These are phyloP conservation scores for Dipodomys spectabilis DNA, from an alignment of 2,113 vertebrate species.

Conservation along the genomic window DNA sequence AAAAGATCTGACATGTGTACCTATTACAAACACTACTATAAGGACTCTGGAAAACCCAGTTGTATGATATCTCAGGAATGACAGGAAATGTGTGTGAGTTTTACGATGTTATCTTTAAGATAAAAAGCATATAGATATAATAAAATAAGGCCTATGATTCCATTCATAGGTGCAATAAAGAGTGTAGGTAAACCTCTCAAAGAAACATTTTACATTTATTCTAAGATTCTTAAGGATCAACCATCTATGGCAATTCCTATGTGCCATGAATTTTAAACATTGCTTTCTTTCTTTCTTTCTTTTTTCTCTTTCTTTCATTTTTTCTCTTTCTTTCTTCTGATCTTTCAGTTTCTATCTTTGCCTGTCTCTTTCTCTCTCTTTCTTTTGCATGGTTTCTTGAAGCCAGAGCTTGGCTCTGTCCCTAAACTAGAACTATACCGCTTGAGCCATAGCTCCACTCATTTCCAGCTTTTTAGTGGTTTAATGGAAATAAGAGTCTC, in stretches of 20 bases:
- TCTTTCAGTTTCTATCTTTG: no score
- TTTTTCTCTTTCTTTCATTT: no score
- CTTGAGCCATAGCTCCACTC: no score
- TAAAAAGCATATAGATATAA: not conserved
- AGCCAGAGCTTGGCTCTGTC: no score
- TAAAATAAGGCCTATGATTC: not conserved
- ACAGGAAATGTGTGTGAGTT: not conserved
- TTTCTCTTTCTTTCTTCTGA: no score
- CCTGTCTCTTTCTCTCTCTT: no score
- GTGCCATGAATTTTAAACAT: conserved; percentile 5
- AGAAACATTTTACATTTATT: not conserved
- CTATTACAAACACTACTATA: not conserved
- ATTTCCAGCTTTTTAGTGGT: no score
- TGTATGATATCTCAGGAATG: not conserved
- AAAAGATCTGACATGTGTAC: not conserved
- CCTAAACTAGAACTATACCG: no score
- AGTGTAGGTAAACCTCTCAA: not conserved
- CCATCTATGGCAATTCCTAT: not conserved
- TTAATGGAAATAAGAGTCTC: no score
- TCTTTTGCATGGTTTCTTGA: no score
- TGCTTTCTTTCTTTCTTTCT: no score
- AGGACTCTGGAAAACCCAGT: not conserved
- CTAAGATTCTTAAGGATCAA: not conserved
- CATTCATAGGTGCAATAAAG: not conserved
- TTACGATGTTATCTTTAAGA: not conserved